Base-by-base conservation (phyloP, 2,888 invertebrate species). In the Erebia epiphron region DNA sequence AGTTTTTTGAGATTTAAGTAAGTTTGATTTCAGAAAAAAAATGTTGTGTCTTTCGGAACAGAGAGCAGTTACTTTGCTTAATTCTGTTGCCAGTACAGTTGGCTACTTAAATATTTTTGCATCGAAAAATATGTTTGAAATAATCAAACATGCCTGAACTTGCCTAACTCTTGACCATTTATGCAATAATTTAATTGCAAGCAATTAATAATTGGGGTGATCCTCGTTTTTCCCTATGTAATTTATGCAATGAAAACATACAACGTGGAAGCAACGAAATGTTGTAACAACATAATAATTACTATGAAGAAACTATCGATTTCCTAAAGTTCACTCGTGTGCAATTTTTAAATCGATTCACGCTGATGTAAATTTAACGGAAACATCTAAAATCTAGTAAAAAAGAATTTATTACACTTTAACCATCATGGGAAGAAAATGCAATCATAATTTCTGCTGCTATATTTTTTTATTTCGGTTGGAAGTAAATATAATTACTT, bases 321-420 rank as follows among this genome's bases (percentile, higher is more conserved):
- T 57, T 57, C 56, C 26, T 57, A 57, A 26, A 57, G 26, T 26
- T 26, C 56, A 57, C 7, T 57, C 2, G 13, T 26, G 26, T 26
- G 56, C 21, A 21, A 56, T 56, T 56, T 54, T 56, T 13, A 56
- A 57, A 57, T 57, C 56, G 56, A 57, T 26, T 11, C 56, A 57
- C 56, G 56, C 56, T 56, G 56, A 56, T 14, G 56, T 57, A 57
- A 26, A 13, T 57, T 11, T 5, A 57, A 21, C 11, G 56, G 18
- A 56, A 56, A 52, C 5, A 52, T 52, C 52, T 52, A 52, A 52
- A 52, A n/a, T 52, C 16, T n/a, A n/a, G n/a, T n/a, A n/a, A n/a
- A 52, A 52, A 8, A 16, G 0, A 14, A 16, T 52, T 52, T 52
- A 52, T 52, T 16, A n/a, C n/a, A n/a, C 16, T 52, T 52, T n/a